Evolutionary conservation across 2,113 vertebrate genomes (phyloP), one percentile per base, ranked within the genome.

Genomic region (Orcinus orca): DNA sequence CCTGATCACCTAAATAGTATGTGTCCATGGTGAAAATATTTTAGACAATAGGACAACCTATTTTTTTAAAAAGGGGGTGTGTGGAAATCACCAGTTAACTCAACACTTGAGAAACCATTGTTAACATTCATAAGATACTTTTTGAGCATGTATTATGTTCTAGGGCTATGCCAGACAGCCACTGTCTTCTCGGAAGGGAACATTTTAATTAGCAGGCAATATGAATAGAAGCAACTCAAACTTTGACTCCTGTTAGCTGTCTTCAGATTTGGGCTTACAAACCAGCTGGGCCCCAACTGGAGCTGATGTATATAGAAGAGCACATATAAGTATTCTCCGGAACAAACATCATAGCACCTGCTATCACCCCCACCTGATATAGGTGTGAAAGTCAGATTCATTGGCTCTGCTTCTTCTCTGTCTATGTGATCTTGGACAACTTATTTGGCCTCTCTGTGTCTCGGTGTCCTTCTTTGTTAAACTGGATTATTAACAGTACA

Each of bases 121-220:
- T 90, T 95, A 96, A 88, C 53, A 67, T 92, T 97, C 36, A 93
- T 62, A 36, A 88, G 70, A 74, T 58, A 82, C 55, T 95, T 93
- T 97, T 81, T 80, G 31, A 95, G 41, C 71, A 86, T 71, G 44
- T 97, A 65, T 88, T 94, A 63, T 67, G 31, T 93, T 87, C 36
- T 93, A 92, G 62, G 47, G 50, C 80, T 95, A 88, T 87, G 47
- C 41, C 67, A 94, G 33, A 12, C 31, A 84, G 77, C 17, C 71
- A 77, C 36, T 41, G 17, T 81, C 50, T 88, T 94, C 96, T 96
- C 93, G 65, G 85, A 97, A 97, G 71, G 36, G 65, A 97, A 15
- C 26, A 50, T 97, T 97, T 97, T 95, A 94, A 95, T 94, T 94
- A 95, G 12, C 70, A 97, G 50, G 25, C 62, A 73, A 18, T 92